A percentile compares a stretch with the other conserved stretches of the same genome.
Conservation (phyloP, 1,140 invertebrate genomes). For the Maconellicoccus hirsutus region DNA sequence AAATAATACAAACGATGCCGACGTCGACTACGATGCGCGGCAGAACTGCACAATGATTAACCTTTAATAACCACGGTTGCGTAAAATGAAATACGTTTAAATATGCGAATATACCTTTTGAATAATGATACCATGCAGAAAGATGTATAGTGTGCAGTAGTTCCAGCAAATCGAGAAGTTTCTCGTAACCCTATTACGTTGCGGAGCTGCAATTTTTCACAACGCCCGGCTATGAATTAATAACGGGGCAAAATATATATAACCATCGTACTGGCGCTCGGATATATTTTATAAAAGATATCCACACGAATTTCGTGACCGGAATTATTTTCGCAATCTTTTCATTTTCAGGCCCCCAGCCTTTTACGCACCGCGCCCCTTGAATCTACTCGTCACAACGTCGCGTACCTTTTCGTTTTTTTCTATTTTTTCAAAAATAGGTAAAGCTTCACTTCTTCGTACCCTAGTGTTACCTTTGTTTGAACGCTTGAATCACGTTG, state of each 20-base stretch:
- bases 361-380: background rate
- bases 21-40: background rate
- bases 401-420: too few species aligned
- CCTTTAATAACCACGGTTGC: background rate
- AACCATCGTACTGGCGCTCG: background rate
- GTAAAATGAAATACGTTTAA: background rate
- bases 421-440: too few species aligned
- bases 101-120: slow-evolving; percentile 9
- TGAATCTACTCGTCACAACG: background rate
- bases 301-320: slow-evolving; percentile 1
- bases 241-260: slow-evolving; percentile 7
- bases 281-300: slow-evolving; percentile 6
- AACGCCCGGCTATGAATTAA: slow-evolving; percentile 8
- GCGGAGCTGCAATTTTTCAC: slow-evolving; percentile 2
- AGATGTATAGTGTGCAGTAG: background rate
- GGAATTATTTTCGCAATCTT: slow-evolving; percentile 9
- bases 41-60: background rate
- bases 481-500: too few species aligned
- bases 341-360: background rate
- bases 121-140: background rate
- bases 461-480: too few species aligned
- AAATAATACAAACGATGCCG: too few species aligned
- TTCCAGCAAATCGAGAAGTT: slow-evolving; percentile 3
- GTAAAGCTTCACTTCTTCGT: too few species aligned
- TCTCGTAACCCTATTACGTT: slow-evolving; percentile 1